Percentiles rank a stretch among this genome's conserved stretches.
Evolutionary conservation across 2,888 invertebrate genomes (phyloP).

Genomic region (Eupithecia pulchellata): DNA sequence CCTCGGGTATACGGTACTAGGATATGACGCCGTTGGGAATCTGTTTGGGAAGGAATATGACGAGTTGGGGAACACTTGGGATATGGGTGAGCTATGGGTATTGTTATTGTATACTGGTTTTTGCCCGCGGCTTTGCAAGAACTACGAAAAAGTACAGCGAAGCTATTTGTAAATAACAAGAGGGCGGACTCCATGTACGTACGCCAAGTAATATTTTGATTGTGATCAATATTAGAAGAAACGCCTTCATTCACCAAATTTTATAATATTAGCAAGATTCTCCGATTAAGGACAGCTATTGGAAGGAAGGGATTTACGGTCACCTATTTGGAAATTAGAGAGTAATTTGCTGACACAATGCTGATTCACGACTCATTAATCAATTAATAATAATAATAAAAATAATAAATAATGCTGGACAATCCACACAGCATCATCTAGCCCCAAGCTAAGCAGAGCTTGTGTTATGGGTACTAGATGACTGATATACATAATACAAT

Average conservation of each 20-base stretch:
- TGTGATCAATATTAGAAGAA: background rate
- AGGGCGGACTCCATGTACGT: background rate
- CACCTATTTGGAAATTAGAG: too few species aligned
- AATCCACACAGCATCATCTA: too few species aligned
- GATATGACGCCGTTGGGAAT: background rate
- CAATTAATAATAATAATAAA: too few species aligned
- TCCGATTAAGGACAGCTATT: background rate
- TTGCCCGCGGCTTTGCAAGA: background rate
- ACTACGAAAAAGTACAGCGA: background rate
- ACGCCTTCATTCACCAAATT: background rate
- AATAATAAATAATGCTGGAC: too few species aligned
- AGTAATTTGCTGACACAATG: background rate
- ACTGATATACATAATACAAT: too few species aligned
- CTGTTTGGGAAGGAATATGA: slow-evolving; percentile 1
- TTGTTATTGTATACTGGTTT: background rate
- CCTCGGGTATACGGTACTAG: slow-evolving; percentile 6
- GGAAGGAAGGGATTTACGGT: too few species aligned
- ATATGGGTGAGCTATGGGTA: background rate
- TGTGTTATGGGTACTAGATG: too few species aligned
- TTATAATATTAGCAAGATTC: background rate
- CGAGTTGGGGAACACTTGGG: background rate
- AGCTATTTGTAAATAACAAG: background rate
- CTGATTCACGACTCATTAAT: too few species aligned
- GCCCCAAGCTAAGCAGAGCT: too few species aligned
- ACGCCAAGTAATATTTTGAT: background rate